phyloP scores from a whole-genome alignment of 2,888 invertebrate genomes.

The Penaeus monodon region DNA sequence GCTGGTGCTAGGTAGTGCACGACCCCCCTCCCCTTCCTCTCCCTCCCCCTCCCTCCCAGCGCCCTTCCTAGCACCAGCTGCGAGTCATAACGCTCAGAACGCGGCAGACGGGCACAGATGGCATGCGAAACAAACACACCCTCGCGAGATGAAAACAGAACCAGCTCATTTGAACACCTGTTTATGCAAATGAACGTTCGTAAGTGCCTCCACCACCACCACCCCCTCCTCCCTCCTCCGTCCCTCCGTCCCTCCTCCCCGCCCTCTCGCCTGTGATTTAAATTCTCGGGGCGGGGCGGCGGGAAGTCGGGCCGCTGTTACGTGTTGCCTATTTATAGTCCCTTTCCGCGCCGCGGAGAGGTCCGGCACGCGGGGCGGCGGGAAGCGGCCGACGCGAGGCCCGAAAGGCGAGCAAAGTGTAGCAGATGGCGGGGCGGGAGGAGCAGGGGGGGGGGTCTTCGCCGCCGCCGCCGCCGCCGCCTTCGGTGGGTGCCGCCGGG shows the following conservation, averaged over 20 bases:
- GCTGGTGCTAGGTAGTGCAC: no score
- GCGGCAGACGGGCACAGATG: conserved; percentile 2
- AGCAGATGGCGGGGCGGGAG: neutral
- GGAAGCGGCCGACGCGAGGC: neutral
- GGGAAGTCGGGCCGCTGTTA: neutral
- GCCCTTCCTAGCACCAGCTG: neutral
- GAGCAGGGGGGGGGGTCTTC: neutral
- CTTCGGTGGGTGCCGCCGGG: neutral
- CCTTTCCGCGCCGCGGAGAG: neutral
- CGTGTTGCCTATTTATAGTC: neutral
- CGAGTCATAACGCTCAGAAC: neutral
- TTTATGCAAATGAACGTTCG: conserved; percentile 9
- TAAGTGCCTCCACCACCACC: neutral
- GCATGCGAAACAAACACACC: conserved; percentile 8
- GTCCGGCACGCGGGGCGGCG: neutral
- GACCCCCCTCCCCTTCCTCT: no score
- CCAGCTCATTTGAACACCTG: conserved; percentile 12
- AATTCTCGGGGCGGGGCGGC: neutral
- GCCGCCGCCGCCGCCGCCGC: neutral
- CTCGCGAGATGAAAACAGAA: neutral
- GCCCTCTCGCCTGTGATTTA: neutral
- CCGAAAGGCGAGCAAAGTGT: neutral
- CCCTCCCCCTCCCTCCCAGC: no score
- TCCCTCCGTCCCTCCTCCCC: no score
- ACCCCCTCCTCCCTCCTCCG: neutral